A percentile compares a stretch with the other conserved stretches of the same genome.
phyloP scores from a whole-genome alignment of 2,888 invertebrate genomes.

The Urechis unicinctus region DNA sequence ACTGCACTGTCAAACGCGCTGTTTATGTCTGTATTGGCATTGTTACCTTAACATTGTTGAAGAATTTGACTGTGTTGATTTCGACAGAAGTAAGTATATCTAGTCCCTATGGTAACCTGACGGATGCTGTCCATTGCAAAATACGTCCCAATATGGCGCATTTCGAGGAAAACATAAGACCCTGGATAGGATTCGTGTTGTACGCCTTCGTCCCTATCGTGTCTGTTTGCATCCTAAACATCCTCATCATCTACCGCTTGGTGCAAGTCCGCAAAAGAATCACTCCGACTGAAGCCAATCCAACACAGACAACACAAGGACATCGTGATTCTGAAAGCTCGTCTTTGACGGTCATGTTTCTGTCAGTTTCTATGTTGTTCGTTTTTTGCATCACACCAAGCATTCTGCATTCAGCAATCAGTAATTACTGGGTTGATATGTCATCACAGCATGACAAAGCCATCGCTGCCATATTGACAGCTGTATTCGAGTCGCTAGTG shows the following conservation, averaged over 20 bases:
- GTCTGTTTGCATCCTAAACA: conserved; percentile 2
- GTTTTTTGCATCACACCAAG: conserved; percentile 6
- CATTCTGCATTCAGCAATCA: conserved; percentile 3
- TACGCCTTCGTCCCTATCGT: conserved; percentile 11
- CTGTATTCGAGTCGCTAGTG: conserved; percentile 7
- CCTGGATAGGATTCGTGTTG: conserved; percentile 11
- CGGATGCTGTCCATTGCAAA: background rate
- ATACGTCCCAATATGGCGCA: background rate
- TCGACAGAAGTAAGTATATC: background rate
- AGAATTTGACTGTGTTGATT: too few relatives aligned
- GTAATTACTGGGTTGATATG: background rate
- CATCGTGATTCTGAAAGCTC: background rate
- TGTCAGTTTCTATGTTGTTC: conserved; percentile 4
- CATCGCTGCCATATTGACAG: background rate
- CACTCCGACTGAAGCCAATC: too few relatives aligned
- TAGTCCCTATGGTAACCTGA: background rate
- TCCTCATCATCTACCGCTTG: conserved; percentile 3
- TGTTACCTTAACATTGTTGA: background rate
- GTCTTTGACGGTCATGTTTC: conserved; percentile 7
- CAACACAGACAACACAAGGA: background rate
- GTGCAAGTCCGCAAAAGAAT: background rate
- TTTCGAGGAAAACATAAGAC: conserved; percentile 7
- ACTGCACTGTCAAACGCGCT: conserved; percentile 5
- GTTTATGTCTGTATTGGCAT: background rate
- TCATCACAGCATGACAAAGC: too few relatives aligned